phyloP scores from a whole-genome alignment of 2,888 invertebrate genomes.

The Drosophila testacea region DNA sequence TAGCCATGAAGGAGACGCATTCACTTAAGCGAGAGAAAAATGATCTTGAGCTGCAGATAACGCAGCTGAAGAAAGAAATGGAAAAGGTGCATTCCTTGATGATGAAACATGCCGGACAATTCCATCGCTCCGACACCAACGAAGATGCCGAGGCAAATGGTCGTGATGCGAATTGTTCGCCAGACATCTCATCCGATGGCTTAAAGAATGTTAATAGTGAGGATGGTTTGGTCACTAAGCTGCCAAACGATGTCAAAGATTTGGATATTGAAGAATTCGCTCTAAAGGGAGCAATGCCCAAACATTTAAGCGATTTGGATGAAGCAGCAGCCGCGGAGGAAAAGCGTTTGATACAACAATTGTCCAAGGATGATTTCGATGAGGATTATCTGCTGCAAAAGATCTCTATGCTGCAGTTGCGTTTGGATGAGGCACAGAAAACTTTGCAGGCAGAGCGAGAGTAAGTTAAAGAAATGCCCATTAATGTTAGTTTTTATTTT shows the following conservation, averaged over 20 bases:
- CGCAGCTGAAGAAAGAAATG: slow-evolving; percentile 91
- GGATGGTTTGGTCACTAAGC: slow-evolving; percentile 83
- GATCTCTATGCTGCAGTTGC: slow-evolving; percentile 88
- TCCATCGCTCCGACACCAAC: slow-evolving; percentile 86
- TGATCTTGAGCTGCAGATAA: slow-evolving; percentile 91
- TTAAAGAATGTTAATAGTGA: slow-evolving; percentile 85
- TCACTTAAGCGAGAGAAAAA: slow-evolving; percentile 91
- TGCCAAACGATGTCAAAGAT: slow-evolving; percentile 81
- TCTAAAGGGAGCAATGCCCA: slow-evolving; percentile 88
- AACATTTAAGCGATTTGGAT: slow-evolving; percentile 86
- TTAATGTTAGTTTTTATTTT: background rate
- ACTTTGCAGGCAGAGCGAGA: slow-evolving; percentile 90
- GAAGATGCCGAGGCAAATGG: slow-evolving; percentile 84
- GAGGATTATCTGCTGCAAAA: slow-evolving; percentile 88
- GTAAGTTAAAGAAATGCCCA: slow-evolving; percentile 85
- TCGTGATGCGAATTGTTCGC: slow-evolving; percentile 84
- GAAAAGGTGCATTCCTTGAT: slow-evolving; percentile 90
- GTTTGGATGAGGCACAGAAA: slow-evolving; percentile 91
- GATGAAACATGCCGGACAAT: slow-evolving; percentile 90
- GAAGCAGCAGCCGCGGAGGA: slow-evolving; percentile 84
- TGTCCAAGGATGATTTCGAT: slow-evolving; percentile 86
- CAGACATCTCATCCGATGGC: slow-evolving; percentile 85
- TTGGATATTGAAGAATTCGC: slow-evolving; percentile 87
- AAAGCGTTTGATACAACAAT: slow-evolving; percentile 85
- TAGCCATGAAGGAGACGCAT: slow-evolving; percentile 90